These are phyloP conservation scores for Drosophila helvetica DNA, from an alignment of 2,888 invertebrate species.

Conservation along the genomic window DNA sequence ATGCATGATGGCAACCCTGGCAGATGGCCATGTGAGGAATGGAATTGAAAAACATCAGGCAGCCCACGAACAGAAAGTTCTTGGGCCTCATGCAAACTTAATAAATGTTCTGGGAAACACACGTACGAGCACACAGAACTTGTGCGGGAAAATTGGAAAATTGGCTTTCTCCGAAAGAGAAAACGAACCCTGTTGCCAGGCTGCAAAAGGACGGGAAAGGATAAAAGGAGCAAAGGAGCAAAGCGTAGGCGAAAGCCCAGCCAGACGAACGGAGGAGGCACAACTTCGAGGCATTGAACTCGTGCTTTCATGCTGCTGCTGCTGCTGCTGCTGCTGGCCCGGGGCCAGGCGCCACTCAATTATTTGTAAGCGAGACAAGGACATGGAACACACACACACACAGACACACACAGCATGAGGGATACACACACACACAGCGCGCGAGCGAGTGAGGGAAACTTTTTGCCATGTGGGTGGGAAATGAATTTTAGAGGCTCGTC, in stretches of 20 bases:
- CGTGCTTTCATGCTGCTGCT: conserved; percentile 14
- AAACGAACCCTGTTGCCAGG: conserved; percentile 32
- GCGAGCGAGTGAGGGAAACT: conserved; percentile 4
- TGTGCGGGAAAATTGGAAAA: conserved; percentile 10
- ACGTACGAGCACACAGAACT: too few species aligned
- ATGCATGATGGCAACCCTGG: conserved; percentile 46
- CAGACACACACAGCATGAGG: conserved; percentile 11
- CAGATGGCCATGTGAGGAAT: conserved; percentile 38
- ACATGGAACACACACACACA: conserved; percentile 19
- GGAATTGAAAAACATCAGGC: conserved; percentile 3
- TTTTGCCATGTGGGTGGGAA: conserved; percentile 23
- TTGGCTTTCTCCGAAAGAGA: conserved; percentile 9
- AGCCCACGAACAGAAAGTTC: conserved; percentile 18
- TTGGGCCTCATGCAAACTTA: conserved; percentile 42
- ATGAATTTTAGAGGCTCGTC: conserved; percentile 54
- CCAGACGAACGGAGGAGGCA: not conserved
- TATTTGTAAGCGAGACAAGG: conserved; percentile 37
- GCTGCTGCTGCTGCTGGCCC: not conserved
- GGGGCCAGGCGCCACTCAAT: conserved; percentile 34
- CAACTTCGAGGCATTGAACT: conserved; percentile 43
- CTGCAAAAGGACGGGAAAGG: not conserved
- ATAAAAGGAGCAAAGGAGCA: not conserved
- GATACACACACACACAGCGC: conserved; percentile 9
- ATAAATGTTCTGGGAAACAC: conserved; percentile 20
- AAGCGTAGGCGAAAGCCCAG: not conserved